Conservation (phyloP, 2,797 vertebrate species). For the Alcedo atthis region DNA sequence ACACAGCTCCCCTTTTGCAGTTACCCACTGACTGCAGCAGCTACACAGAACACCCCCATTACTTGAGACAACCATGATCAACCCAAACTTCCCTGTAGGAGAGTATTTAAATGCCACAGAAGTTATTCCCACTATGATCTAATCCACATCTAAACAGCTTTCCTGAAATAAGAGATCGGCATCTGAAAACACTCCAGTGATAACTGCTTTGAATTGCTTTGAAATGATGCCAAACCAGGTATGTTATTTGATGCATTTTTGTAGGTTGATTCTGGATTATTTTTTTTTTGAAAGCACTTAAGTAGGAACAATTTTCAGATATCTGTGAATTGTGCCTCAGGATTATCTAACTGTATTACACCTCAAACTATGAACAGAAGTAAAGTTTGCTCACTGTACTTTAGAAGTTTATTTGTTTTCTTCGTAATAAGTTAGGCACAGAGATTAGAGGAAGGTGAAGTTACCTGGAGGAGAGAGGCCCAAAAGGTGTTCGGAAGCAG, state of each 20-base stretch:
- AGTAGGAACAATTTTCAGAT: neutral
- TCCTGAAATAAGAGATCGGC: constrained; percentile 11
- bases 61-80: neutral
- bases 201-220: constrained; percentile 43
- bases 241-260: neutral
- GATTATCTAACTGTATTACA: neutral
- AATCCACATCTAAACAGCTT: constrained; percentile 57
- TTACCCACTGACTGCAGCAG: neutral
- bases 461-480: constrained; percentile 96
- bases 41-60: neutral
- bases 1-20: neutral
- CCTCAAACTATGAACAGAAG: constrained; percentile 5
- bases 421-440: neutral
- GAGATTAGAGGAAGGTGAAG: neutral
- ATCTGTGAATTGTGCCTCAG: neutral
- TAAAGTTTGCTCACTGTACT: neutral
- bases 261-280: neutral
- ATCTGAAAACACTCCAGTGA: constrained; percentile 25
- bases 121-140: constrained; percentile 44
- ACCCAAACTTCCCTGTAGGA: neutral
- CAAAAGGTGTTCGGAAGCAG: constrained; percentile 97
- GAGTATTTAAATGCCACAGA: constrained; percentile 39
- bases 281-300: neutral
- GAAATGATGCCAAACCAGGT: constrained; percentile 22
- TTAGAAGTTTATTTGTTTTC: neutral